Conservation (phyloP, 2,797 vertebrate species). For the Rhinogobio ventralis region DNA sequence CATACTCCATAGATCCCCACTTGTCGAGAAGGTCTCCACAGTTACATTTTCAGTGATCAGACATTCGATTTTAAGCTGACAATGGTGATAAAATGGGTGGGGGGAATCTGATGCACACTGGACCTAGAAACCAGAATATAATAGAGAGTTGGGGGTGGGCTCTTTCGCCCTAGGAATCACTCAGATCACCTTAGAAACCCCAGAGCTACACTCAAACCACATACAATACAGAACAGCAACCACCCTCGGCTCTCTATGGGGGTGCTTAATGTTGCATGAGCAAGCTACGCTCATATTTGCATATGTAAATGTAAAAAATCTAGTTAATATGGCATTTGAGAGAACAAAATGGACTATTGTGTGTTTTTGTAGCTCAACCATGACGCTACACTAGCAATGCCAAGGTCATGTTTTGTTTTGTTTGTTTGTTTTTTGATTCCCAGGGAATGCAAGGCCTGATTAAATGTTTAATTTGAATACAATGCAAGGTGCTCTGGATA, state of each 20-base stretch:
- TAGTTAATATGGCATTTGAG: neutral
- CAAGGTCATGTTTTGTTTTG: neutral
- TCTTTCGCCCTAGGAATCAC: neutral
- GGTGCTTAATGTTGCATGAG: neutral
- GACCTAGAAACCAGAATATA: neutral
- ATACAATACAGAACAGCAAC: neutral
- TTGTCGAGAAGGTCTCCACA: neutral
- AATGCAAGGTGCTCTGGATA: neutral
- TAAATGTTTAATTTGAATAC: neutral
- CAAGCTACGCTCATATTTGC: neutral
- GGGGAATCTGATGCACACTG: neutral
- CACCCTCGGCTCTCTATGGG: neutral
- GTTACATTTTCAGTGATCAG: neutral
- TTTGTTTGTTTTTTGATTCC: neutral
- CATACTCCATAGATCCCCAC: neutral
- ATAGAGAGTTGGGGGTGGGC: too few relatives aligned
- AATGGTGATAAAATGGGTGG: neutral
- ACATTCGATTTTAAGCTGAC: neutral
- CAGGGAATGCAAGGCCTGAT: neutral
- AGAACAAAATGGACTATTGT: neutral
- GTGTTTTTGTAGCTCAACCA: too few relatives aligned
- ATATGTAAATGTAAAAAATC: neutral
- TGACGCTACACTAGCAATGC: neutral
- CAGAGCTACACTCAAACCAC: neutral
- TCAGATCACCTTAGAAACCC: conserved; percentile 6